Evolutionary conservation across 2,113 vertebrate genomes (phyloP).

Genomic region (Neotragus moschatus): DNA sequence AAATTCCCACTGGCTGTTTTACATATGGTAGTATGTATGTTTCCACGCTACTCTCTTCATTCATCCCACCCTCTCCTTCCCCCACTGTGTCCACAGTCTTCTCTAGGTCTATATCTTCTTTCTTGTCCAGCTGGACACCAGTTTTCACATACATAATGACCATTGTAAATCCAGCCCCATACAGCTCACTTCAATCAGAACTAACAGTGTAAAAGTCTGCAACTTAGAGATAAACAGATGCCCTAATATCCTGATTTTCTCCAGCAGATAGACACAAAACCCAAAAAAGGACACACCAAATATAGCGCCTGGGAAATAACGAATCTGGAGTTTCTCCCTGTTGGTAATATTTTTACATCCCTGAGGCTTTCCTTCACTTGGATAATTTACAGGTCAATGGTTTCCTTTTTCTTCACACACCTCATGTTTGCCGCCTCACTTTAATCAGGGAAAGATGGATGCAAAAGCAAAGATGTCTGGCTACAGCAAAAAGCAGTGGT

Average conservation of each 20-base stretch:
- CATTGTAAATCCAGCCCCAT: not conserved
- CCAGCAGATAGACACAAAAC: not conserved
- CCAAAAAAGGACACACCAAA: not conserved
- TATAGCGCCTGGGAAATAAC: fast-evolving
- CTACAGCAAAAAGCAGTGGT: not conserved
- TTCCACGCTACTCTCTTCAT: not conserved
- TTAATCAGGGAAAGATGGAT: not conserved
- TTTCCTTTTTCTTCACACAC: not conserved
- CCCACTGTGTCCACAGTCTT: not conserved
- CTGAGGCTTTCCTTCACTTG: not conserved
- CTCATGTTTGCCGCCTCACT: not conserved
- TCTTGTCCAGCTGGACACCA: not conserved
- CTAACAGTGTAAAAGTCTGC: not conserved
- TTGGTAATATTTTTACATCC: not conserved
- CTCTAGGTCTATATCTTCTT: not conserved
- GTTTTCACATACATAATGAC: not conserved
- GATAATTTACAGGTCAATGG: not conserved
- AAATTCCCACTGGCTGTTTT: not conserved
- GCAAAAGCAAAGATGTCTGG: not conserved
- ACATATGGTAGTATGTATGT: not conserved
- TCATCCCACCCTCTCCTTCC: not conserved
- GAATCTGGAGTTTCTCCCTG: not conserved
- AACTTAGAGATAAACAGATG: not conserved
- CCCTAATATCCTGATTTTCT: not conserved
- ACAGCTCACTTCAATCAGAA: not conserved